Conservation (phyloP, 2,888 invertebrate genomes). For the Argyra leucocephala region DNA sequence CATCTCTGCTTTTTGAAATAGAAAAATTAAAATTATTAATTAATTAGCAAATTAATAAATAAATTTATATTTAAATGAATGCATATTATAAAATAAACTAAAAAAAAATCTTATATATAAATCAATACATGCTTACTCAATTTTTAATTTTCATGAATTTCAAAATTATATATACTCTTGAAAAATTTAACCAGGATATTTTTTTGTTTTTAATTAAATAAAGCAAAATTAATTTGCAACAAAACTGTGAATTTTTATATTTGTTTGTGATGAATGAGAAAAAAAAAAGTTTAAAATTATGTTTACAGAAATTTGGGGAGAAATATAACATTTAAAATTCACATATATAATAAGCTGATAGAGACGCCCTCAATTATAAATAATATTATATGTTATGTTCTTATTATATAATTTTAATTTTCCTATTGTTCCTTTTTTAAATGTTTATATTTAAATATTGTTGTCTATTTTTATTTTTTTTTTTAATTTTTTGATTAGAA, state of each 20-base stretch:
- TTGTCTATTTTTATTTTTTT: slow-evolving; percentile 13
- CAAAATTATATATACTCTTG: neutral
- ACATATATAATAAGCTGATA: slow-evolving; percentile 8
- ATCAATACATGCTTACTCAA: slow-evolving; percentile 40
- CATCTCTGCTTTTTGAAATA: slow-evolving; percentile 3
- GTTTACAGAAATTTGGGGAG: neutral
- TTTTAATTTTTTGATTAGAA: slow-evolving; percentile 20
- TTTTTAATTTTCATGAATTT: slow-evolving; percentile 21
- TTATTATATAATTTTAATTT: neutral
- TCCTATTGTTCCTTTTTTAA: neutral
- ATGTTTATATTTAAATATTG: slow-evolving; percentile 1
- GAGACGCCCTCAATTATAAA: neutral
- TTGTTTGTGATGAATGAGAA: neutral
- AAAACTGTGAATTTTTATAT: neutral
- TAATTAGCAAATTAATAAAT: neutral
- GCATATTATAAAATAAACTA: slow-evolving; percentile 18
- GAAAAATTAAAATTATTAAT: neutral
- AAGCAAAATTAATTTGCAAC: slow-evolving; percentile 3
- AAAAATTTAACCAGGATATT: neutral
- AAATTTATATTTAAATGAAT: slow-evolving; percentile 5
- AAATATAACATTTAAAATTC: slow-evolving; percentile 4
- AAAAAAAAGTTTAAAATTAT: neutral
- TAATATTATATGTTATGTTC: neutral
- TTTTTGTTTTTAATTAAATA: neutral
- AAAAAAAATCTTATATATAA: slow-evolving; percentile 26